Evolutionary conservation across 2,113 vertebrate species (phyloP).

Genomic region (Ceyx melanurus): DNA sequence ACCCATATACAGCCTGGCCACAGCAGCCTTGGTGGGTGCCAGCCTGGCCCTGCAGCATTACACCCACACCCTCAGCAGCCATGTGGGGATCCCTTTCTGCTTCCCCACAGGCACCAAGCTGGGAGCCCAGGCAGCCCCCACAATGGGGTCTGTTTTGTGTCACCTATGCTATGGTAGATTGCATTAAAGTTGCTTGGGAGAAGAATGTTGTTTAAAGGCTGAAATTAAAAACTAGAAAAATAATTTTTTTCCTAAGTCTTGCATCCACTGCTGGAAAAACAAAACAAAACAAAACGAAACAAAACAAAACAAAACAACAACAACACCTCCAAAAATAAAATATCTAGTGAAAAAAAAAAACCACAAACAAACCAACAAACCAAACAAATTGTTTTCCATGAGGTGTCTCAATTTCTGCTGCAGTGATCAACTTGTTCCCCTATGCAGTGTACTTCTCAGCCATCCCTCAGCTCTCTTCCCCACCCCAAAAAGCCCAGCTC

Average conservation of each 20-base stretch:
- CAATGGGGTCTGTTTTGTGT: rapidly evolving
- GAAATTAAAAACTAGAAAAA: neutral
- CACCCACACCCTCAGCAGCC: neutral
- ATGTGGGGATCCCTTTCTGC: neutral
- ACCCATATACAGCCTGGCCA: neutral
- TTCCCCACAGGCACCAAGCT: neutral
- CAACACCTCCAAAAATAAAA: neutral
- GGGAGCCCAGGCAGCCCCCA: neutral
- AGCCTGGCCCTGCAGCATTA: neutral
- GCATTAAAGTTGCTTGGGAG: neutral
- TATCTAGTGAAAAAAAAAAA: neutral
- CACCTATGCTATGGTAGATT: neutral
- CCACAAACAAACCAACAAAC: too few species aligned
- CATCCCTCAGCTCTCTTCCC: neutral
- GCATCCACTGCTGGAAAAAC: neutral
- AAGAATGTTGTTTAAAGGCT: neutral
- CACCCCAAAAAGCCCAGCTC: neutral
- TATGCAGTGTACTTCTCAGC: neutral
- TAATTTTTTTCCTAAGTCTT: neutral
- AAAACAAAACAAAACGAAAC: neutral
- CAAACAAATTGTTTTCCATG: neutral
- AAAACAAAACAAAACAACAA: neutral
- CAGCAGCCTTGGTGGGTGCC: neutral
- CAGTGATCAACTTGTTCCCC: neutral
- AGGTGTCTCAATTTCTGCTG: neutral